phyloP scores from a whole-genome alignment of 2,113 vertebrate species.

The Rhynchomys soricoides region DNA sequence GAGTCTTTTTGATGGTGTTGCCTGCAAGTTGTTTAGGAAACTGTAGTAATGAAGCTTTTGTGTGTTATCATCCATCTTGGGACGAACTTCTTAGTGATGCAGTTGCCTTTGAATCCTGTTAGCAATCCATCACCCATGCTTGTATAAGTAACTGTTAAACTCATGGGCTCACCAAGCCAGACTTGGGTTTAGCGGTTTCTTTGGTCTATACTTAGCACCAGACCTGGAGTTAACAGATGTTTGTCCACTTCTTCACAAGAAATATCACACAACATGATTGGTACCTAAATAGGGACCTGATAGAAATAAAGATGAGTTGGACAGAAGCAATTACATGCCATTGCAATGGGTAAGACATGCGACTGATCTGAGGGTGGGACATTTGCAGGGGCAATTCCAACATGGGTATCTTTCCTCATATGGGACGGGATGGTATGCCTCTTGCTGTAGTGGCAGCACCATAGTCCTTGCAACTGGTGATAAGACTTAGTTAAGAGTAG shows the following conservation, averaged over 20 bases:
- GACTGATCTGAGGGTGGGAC: not conserved
- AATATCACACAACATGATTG: not conserved
- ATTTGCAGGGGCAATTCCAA: not conserved
- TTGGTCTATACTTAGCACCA: not conserved
- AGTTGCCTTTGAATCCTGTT: not conserved
- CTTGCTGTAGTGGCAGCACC: not conserved
- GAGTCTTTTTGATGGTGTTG: not conserved
- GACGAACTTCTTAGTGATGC: not conserved
- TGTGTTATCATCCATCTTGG: not conserved
- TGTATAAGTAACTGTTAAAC: not conserved
- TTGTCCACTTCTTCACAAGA: not conserved
- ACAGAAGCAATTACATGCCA: not conserved
- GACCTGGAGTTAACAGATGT: not conserved
- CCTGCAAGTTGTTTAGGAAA: not conserved
- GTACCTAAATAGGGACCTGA: not conserved
- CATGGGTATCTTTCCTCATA: not conserved
- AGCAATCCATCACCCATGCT: not conserved
- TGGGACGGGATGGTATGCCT: not conserved
- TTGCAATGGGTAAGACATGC: not conserved
- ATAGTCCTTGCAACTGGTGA: not conserved
- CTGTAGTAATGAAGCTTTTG: not conserved
- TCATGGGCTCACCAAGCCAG: not conserved
- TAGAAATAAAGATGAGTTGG: not conserved
- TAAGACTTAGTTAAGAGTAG: not conserved
- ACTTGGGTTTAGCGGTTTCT: not conserved